Base-by-base conservation (phyloP, 2,888 invertebrate genomes). In the Thymelicus acteon region DNA sequence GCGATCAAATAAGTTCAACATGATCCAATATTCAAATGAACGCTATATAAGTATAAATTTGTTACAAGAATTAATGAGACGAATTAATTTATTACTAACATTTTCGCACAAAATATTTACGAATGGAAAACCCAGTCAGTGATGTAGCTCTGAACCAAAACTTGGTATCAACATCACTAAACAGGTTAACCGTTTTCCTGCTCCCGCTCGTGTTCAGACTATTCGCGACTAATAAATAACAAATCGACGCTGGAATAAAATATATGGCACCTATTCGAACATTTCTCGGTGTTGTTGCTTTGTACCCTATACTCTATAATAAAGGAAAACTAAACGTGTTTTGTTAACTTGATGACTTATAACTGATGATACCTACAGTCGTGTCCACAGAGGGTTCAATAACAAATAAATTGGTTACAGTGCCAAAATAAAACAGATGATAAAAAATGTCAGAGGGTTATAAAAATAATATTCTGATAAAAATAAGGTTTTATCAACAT, bases 201-300 rank as follows among this genome's bases (percentile, higher is more conserved):
- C 85, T 85, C 86, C 87, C 88, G 88, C 81, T 89, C 85, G 87
- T 90, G 88, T 89, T 90, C 90, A 91, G 88, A 91, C 92, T 91
- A 90, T 92, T 90, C 90, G 86, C 87, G 84, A 85, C 92, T 92
- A 93, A 92, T 92, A 92, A 93, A 93, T 93, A 92, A 93, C 92
- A 93, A 92, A 93, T 92, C 92, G 91, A 90, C 89, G 89, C 89
- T 87, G 85, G 88, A 87, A 89, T 90, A 91, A 91, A 90, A 92
- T 92, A 88, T 81, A 92, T 89, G 85, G 87, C 87, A 89, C 87
- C 86, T 87, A 87, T 82, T 85, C 82, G 80, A 84, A 87, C 87
- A 88, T 91, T 90, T 89, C 82, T 77, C 76, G 73, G 72, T 75
- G 74, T 68, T 71, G 75, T 75, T 74, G 73, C 73, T 81, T 85